Evolutionary conservation across 2,888 invertebrate genomes (phyloP), one percentile per base, ranked within the genome.

Genomic region (Caenorhabditis wallacei): DNA sequence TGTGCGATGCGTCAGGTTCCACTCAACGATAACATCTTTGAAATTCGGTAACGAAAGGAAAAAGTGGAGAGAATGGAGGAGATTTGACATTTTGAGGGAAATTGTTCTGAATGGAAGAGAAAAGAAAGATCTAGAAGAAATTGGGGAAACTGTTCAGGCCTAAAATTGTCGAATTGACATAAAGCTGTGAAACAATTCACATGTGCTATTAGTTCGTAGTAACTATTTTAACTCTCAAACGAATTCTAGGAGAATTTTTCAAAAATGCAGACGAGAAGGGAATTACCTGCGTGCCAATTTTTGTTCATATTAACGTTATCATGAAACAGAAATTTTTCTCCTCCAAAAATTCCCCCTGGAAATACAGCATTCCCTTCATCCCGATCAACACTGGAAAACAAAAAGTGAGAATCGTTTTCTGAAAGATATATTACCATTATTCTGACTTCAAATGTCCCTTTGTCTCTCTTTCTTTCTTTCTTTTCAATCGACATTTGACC

Each of bases 1-100:
- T 64, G 72, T 74, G 72, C 63, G 63, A 64, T 22, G 35, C 72
- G 72, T 74, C 72, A 74, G 71, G 61, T 72, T 72, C 72, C 72
- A 74, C 63, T 56, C 66, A 75, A 66, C 18, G 35, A 13, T 35
- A n/a, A 18, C 46, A 18, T 72, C 51, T 63, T 51, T 63, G 63
- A 64, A 64, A 64, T 64, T 64, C 64, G 64, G 64, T 64, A 26
- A 64, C 26, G 64, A 64, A 51, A 46, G 18, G 63, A 61, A 53
- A 53, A 53, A 43, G 43, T 11, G 26, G 24, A 18, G 26, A 40
- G 59, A 59, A 20, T 30, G 37, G 30, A 40, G 11, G 4, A 16
- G 20, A 18, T 24, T 40, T 56, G 56, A 68, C 37, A 68, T 40
- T 68, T 64, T 56, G 35, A 48, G 74, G 64, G 37, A 37, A 59